Conservation (phyloP, 2,113 vertebrate species). For the Serinus canaria region DNA sequence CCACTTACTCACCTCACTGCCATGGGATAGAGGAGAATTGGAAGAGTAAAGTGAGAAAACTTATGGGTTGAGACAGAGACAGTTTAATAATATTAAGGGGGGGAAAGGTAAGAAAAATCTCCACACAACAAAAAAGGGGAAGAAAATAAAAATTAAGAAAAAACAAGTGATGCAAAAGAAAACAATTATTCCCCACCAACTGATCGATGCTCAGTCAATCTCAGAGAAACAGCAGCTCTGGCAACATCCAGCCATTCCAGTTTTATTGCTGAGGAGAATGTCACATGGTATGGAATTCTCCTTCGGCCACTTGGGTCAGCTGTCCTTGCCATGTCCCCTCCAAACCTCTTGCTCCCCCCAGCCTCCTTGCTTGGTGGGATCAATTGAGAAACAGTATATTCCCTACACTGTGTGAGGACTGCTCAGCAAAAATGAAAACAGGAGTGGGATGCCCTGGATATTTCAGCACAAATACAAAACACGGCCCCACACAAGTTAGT, state of each 20-base stretch:
- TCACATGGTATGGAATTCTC: background rate
- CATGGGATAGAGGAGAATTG: background rate
- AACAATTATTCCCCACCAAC: background rate
- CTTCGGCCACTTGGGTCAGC: background rate
- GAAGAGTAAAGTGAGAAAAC: background rate
- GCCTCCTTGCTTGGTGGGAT: background rate
- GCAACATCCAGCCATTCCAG: background rate
- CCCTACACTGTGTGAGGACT: background rate
- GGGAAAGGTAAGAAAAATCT: background rate
- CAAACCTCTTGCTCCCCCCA: too few species aligned
- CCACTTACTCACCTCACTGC: background rate
- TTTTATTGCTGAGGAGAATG: background rate
- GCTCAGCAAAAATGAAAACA: background rate
- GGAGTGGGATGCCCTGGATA: background rate
- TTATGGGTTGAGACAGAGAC: background rate
- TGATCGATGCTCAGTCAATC: rapidly evolving
- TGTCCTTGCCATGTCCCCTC: background rate
- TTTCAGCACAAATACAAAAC: background rate
- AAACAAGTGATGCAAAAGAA: background rate
- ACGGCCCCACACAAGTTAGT: background rate
- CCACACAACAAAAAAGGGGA: background rate
- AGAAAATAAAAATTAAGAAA: background rate
- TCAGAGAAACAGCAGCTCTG: background rate
- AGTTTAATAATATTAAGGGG: background rate
- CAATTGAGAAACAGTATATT: background rate